These are phyloP conservation scores for Hippocampus barbouri DNA, from an alignment of 2,113 vertebrate species.

Conservation along the genomic window DNA sequence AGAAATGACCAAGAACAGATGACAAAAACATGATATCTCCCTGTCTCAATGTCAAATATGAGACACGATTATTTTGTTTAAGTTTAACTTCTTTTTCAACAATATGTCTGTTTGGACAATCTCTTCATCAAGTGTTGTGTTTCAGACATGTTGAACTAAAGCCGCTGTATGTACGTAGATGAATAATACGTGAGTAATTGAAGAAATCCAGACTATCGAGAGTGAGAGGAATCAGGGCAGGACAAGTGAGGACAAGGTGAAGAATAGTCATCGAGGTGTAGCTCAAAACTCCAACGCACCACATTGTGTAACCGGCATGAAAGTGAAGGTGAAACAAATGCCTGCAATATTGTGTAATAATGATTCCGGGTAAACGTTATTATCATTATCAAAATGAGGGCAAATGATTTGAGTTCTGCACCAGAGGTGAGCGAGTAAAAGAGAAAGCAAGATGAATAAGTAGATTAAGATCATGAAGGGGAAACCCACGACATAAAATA, in stretches of 20 bases:
- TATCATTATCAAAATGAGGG: slow-evolving; percentile 10
- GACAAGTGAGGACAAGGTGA: neutral
- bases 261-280: neutral
- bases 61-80: slow-evolving; percentile 3
- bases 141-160: neutral
- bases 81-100: neutral
- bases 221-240: neutral
- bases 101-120: neutral
- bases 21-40: slow-evolving; percentile 46
- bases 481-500: slow-evolving; percentile 27
- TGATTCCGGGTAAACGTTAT: slow-evolving; percentile 22
- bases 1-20: slow-evolving; percentile 37
- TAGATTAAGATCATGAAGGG: slow-evolving; percentile 21
- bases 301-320: neutral
- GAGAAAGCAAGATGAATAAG: slow-evolving; percentile 46
- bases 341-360: slow-evolving; percentile 48
- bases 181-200: neutral
- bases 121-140: neutral
- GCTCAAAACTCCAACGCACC: neutral
- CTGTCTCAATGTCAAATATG: slow-evolving; percentile 12
- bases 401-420: slow-evolving; percentile 45
- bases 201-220: neutral
- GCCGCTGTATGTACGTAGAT: neutral
- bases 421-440: slow-evolving; percentile 21
- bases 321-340: slow-evolving; percentile 46